Evolutionary conservation across 2,113 vertebrate species (phyloP).

Genomic region (Machaerirhynchus nigripectus): DNA sequence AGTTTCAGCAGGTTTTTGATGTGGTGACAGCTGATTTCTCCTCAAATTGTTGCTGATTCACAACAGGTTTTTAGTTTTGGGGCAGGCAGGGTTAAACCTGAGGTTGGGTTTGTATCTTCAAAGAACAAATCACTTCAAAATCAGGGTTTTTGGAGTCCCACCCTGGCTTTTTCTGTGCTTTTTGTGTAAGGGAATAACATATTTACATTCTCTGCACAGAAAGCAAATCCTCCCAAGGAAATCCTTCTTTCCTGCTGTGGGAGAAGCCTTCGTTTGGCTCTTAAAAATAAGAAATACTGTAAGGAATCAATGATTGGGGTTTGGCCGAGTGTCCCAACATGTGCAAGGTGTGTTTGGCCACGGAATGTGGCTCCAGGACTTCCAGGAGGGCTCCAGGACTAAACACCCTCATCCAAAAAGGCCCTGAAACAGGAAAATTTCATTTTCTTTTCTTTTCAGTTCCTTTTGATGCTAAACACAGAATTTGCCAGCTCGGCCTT

Average conservation of each 20-base stretch:
- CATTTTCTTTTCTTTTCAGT: not conserved
- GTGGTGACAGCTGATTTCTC: not conserved
- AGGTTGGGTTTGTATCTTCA: not conserved
- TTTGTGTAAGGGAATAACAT: not conserved
- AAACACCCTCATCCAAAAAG: not conserved
- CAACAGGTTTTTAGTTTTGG: not conserved
- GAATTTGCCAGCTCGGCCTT: not conserved
- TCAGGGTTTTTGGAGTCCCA: not conserved
- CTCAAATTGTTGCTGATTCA: not conserved
- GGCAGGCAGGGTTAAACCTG: not conserved
- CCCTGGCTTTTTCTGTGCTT: not conserved
- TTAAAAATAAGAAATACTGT: not conserved
- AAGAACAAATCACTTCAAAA: not conserved
- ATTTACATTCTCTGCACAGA: not conserved
- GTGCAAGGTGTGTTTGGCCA: not conserved
- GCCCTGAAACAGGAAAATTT: not conserved
- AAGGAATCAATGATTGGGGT: not conserved
- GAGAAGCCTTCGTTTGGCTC: not conserved
- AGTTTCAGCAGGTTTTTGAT: not conserved
- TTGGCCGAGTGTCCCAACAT: not conserved
- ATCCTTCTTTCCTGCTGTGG: constrained; percentile 6
- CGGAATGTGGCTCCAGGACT: not conserved
- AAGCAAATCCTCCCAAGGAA: not conserved
- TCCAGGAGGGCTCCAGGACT: not conserved
- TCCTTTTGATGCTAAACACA: not conserved